Evolutionary conservation across 2,797 vertebrate genomes (phyloP).

Genomic region (Okamejei kenojei): DNA sequence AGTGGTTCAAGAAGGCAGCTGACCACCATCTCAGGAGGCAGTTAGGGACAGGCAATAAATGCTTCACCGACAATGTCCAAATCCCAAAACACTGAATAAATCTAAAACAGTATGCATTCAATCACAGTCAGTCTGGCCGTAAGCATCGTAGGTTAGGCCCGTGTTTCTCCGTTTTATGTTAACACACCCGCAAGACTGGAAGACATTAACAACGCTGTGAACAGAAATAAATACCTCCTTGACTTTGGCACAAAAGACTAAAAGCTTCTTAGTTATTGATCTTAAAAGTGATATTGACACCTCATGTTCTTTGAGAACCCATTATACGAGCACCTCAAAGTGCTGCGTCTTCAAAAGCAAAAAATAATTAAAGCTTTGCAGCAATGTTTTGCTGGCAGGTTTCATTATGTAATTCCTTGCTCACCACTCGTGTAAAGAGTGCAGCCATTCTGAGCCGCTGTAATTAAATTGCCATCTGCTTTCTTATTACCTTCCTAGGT

Average conservation of each 20-base stretch:
- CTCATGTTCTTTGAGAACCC: background rate
- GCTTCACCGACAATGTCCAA: no score
- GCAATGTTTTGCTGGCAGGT: background rate
- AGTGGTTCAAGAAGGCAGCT: no score
- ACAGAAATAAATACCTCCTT: background rate
- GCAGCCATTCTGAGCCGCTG: background rate
- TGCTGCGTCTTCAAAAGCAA: background rate
- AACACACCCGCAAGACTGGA: background rate
- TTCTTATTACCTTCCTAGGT: background rate
- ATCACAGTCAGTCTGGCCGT: background rate
- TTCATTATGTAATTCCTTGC: background rate
- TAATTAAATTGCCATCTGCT: slow-evolving; percentile 15
- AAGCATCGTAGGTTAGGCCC: background rate
- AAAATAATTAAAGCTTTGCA: background rate
- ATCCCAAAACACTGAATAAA: no score
- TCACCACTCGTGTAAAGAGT: background rate
- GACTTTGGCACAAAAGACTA: background rate
- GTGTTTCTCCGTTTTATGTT: background rate
- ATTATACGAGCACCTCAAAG: background rate
- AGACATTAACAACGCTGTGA: no score
- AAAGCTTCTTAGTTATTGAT: background rate
- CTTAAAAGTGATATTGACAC: background rate
- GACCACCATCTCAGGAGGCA: no score
- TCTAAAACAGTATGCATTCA: background rate
- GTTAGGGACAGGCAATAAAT: no score